Percentiles rank a stretch among this genome's conserved stretches.
These are phyloP conservation scores for Dendrocincla tyrannina DNA, from an alignment of 2,797 vertebrate genomes.

Conservation along the genomic window DNA sequence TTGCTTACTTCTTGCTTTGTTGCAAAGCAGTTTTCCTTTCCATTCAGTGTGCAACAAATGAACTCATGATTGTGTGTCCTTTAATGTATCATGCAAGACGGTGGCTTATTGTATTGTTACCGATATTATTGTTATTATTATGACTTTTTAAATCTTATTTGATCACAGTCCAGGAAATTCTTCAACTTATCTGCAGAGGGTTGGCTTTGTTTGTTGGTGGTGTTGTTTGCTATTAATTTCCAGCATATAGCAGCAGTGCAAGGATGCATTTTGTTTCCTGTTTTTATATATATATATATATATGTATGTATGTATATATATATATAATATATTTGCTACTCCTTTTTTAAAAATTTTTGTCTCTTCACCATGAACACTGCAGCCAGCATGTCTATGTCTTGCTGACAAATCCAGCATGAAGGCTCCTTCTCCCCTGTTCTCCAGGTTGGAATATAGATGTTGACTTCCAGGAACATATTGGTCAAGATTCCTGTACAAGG, in stretches of 20 bases:
- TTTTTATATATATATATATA: conserved; percentile 63
- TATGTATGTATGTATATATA: conserved; percentile 68
- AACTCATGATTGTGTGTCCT: conserved; percentile 44
- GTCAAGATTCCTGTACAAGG: conserved; percentile 79
- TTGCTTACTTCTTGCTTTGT: conserved; percentile 74
- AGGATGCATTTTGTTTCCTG: conserved; percentile 78
- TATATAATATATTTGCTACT: conserved; percentile 81
- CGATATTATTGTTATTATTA: conserved; percentile 14
- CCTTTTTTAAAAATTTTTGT: conserved; percentile 71
- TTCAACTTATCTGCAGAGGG: conserved; percentile 74
- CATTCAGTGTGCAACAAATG: conserved; percentile 64
- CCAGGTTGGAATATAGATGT: conserved; percentile 70
- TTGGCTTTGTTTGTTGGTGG: conserved; percentile 68
- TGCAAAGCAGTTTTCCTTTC: conserved; percentile 73
- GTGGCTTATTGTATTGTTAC: conserved; percentile 39
- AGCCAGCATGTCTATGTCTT: conserved; percentile 73
- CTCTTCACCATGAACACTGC: conserved; percentile 73
- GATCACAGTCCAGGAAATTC: conserved; percentile 68
- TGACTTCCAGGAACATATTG: conserved; percentile 66
- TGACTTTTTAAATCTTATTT: conserved; percentile 32
- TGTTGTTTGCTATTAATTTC: conserved; percentile 65
- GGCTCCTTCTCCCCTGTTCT: conserved; percentile 76
- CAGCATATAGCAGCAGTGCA: conserved; percentile 78
- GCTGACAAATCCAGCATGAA: conserved; percentile 77
- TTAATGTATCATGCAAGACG: conserved; percentile 58